Evolutionary conservation across 2,888 invertebrate genomes (phyloP), one percentile per base, ranked within the genome.

Genomic region (Resseliella maxima): DNA sequence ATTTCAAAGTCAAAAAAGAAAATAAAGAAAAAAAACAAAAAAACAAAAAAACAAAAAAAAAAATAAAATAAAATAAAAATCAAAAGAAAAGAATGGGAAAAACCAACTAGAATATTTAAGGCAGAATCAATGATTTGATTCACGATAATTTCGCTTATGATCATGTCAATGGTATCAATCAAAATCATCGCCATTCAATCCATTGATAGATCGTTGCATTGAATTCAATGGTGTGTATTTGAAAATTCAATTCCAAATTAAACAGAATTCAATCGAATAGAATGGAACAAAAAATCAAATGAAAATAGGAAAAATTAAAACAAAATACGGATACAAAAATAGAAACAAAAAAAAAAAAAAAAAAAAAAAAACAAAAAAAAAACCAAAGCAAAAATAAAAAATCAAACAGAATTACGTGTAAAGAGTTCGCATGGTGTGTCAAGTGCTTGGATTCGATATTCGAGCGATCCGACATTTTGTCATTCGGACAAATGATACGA

Each of bases 401-500:
- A 31, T 72, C 72, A 72, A 72, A 72, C 72, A 72, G 72, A 72
- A 72, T 72, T 72, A 72, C 72, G 72, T 72, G 72, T 72, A 31
- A 72, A 72, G 72, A 72, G 72, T 72, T 72, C 31, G 72, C 72
- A 72, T 72, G 10, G 72, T 72, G 72, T 72, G 72, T 72, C 35
- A 72, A 31, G 35, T 72, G 72, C 72, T 31, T 72, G 72, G 31
- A 72, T 72, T 72, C 31, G 31, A 31, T 72, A 31, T 31, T 59
- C 35, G 59, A 72, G 31, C 72, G 72, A 72, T 15, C 72, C 15
- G 31, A 27, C 31, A 59, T 3, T 59, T 59, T 27, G 0, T 50
- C 50, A 50, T 31, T 27, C 59, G 59, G n/a, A 50, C n/a, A n/a
- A 50, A 50, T 59, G 24, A 59, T 50, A n/a, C n/a, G n/a, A n/a